A percentile compares a stretch with the other conserved stretches of the same genome.
Evolutionary conservation across 2,888 invertebrate genomes (phyloP).

Genomic region (Dolichomitus sp.): DNA sequence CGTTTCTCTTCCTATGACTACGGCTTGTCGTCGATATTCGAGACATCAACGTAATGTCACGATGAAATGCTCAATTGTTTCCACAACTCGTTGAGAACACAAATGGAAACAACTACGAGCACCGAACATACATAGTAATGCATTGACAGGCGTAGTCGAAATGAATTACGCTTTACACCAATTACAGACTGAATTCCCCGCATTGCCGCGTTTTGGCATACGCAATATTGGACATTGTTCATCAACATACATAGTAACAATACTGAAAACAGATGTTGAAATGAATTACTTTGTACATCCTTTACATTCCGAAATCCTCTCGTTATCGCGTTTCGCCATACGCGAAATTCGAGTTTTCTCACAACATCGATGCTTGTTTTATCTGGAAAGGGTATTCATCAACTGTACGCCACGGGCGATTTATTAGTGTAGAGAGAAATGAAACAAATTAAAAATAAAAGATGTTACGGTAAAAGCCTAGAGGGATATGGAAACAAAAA

Average conservation of each 20-base stretch:
- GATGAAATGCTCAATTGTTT: not conserved
- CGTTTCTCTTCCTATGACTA: not conserved
- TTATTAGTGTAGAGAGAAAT: not conserved
- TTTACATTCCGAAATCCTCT: not conserved
- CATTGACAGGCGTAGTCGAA: not conserved
- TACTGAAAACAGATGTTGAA: not conserved
- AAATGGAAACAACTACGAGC: not conserved
- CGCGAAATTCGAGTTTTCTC: not conserved
- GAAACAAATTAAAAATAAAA: constrained; percentile 18
- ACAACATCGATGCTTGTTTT: constrained; percentile 15
- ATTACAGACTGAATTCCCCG: not conserved
- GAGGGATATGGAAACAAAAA: constrained; percentile 13
- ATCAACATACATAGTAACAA: not conserved
- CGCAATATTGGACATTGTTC: not conserved
- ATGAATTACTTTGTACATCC: constrained; percentile 4
- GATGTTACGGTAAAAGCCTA: not conserved
- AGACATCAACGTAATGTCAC: constrained; percentile 6
- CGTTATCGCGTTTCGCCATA: not conserved
- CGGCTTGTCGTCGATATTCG: constrained; percentile 13
- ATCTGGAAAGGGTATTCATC: constrained; percentile 6
- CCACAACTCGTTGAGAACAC: not conserved
- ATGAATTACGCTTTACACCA: constrained; percentile 4
- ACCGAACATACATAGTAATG: not conserved
- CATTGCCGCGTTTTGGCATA: not conserved
- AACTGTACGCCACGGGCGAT: not conserved